Conservation (phyloP, 2,888 invertebrate genomes). For the Myopa testacea region DNA sequence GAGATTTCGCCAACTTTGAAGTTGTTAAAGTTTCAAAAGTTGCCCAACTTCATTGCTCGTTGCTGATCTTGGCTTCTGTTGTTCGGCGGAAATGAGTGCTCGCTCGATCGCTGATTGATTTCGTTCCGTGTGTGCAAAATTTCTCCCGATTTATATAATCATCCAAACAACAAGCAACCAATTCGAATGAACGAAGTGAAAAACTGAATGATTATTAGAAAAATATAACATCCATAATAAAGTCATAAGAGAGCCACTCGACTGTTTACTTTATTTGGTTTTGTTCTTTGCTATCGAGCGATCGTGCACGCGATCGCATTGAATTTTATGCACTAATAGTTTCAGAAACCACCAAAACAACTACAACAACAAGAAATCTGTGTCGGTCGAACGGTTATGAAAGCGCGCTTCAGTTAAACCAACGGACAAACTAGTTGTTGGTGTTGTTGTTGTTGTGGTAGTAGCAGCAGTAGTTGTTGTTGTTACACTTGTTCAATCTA, state of each 20-base stretch:
- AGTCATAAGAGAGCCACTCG: no score
- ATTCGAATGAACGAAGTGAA: background rate
- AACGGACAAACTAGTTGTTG: constrained; percentile 5
- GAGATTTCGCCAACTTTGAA: background rate
- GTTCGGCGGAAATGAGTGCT: background rate
- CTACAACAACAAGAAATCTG: constrained; percentile 13
- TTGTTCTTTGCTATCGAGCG: background rate
- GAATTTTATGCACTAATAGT: constrained; percentile 52
- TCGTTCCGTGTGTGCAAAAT: background rate
- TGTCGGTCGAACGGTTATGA: constrained; percentile 14
- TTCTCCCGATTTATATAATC: background rate
- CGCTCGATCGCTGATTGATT: background rate
- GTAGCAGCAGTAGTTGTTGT: background rate
- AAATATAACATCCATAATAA: background rate
- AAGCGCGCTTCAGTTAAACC: constrained; percentile 17
- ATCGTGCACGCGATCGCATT: constrained; percentile 46
- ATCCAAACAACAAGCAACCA: background rate
- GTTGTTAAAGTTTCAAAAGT: background rate
- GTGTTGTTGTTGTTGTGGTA: no score
- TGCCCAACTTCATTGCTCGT: background rate
- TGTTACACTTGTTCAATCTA: background rate
- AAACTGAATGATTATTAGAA: background rate
- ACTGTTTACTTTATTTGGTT: no score
- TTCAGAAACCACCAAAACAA: constrained; percentile 27
- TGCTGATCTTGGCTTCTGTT: background rate